These are phyloP conservation scores for Araneus ventricosus DNA, from an alignment of 1,140 invertebrate species.

Conservation along the genomic window DNA sequence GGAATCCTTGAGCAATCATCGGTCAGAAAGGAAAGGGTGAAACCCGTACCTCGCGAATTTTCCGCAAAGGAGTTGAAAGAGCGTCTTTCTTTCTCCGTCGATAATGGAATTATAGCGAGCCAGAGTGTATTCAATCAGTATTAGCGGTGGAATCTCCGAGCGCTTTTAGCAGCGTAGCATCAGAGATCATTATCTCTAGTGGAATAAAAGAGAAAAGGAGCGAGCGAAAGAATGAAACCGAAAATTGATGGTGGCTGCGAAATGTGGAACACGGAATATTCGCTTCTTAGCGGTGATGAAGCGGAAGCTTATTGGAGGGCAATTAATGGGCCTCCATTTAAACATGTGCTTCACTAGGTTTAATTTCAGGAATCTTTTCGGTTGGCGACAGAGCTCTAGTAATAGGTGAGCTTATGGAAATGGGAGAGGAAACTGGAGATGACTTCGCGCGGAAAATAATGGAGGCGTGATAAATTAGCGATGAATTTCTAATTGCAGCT, in stretches of 20 bases:
- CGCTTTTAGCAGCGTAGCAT: conserved; percentile 57
- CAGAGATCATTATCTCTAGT: conserved; percentile 65
- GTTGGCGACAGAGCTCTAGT: background rate
- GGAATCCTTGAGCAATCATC: conserved; percentile 3
- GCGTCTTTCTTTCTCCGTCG: conserved; percentile 48
- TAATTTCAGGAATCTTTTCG: conserved; percentile 64
- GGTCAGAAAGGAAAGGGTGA: background rate
- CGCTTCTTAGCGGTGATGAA: conserved; percentile 72
- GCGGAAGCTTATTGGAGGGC: conserved; percentile 61
- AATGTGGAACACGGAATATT: conserved; percentile 68
- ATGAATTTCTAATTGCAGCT: conserved; percentile 46
- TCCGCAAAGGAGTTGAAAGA: conserved; percentile 35
- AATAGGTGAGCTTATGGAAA: conserved; percentile 60
- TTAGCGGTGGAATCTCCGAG: conserved; percentile 39
- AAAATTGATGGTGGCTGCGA: conserved; percentile 73
- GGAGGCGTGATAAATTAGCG: conserved; percentile 49
- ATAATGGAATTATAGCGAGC: conserved; percentile 67
- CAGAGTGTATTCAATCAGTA: conserved; percentile 56
- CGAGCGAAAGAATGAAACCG: conserved; percentile 67
- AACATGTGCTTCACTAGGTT: conserved; percentile 75
- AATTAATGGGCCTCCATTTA: conserved; percentile 74
- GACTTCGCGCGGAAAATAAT: conserved; percentile 37
- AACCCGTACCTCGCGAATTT: conserved; percentile 27
- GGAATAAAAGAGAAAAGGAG: conserved; percentile 50
- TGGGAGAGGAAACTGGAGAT: background rate